phyloP scores from a whole-genome alignment of 2,888 invertebrate genomes.

The Diplolepis rosae region DNA sequence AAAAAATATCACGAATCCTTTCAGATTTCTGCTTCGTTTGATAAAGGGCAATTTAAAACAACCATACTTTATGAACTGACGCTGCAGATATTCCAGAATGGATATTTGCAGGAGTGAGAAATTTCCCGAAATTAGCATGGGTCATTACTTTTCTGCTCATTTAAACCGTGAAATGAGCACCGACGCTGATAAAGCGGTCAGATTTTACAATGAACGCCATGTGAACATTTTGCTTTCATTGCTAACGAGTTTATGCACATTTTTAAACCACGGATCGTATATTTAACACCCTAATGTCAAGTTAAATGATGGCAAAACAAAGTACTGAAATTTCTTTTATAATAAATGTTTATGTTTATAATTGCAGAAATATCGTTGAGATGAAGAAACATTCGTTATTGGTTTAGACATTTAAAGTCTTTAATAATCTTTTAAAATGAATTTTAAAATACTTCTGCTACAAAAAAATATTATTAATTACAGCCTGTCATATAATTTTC shows the following conservation, averaged over 20 bases:
- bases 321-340: too few relatives aligned
- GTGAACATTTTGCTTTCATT: slow-evolving; percentile 9
- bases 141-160: slow-evolving; percentile 20
- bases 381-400: slow-evolving; percentile 16
- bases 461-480: too few relatives aligned
- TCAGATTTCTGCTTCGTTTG: neutral
- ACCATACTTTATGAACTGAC: neutral
- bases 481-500: too few relatives aligned
- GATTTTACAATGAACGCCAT: slow-evolving; percentile 39
- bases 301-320: neutral
- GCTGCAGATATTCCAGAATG: neutral
- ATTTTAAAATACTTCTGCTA: too few relatives aligned
- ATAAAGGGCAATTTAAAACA: neutral
- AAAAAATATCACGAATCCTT: neutral
- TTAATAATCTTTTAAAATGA: too few relatives aligned
- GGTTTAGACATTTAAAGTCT: too few relatives aligned
- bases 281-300: slow-evolving; percentile 40
- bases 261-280: slow-evolving; percentile 40
- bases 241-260: slow-evolving; percentile 37
- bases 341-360: too few relatives aligned
- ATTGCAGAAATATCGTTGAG: too few relatives aligned
- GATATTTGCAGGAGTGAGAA: neutral
- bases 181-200: slow-evolving; percentile 40
- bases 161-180: slow-evolving; percentile 33
- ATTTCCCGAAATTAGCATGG: slow-evolving; percentile 20